Percentiles rank a stretch among this genome's conserved stretches.
These are phyloP conservation scores for Triplophysa siluroides DNA, from an alignment of 2,113 vertebrate species.

Conservation along the genomic window DNA sequence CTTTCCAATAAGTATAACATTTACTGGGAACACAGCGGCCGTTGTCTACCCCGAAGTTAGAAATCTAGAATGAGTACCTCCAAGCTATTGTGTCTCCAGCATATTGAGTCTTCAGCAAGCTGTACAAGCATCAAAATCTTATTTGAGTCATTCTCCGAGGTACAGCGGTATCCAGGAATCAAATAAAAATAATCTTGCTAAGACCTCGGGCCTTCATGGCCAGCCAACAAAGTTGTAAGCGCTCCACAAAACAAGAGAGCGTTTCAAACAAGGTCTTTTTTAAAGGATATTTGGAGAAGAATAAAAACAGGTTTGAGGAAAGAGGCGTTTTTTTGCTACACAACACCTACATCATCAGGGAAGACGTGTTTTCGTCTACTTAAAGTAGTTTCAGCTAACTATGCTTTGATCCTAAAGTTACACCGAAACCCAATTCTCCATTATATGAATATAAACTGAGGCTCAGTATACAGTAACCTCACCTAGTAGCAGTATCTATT, in stretches of 20 bases:
- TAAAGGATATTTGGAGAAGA: neutral
- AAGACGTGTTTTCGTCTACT: neutral
- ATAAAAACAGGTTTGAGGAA: neutral
- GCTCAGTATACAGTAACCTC: too few species aligned
- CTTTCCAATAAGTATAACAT: constrained; percentile 28
- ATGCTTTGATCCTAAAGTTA: too few species aligned
- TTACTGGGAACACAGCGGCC: constrained; percentile 9
- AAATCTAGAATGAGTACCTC: constrained; percentile 25
- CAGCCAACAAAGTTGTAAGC: constrained; percentile 37
- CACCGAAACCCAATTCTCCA: too few species aligned
- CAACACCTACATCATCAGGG: constrained; percentile 20
- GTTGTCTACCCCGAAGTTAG: constrained; percentile 21
- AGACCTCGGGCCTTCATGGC: constrained; percentile 23
- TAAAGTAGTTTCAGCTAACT: too few species aligned
- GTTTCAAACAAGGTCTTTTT: constrained; percentile 16
- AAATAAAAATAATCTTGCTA: constrained; percentile 37
- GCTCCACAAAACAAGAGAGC: constrained; percentile 1
- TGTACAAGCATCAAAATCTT: constrained; percentile 42
- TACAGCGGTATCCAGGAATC: constrained; percentile 36
- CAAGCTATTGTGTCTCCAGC: constrained; percentile 18
- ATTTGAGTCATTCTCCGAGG: constrained; percentile 41
- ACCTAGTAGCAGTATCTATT: too few species aligned
- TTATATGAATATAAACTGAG: too few species aligned
- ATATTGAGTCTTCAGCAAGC: constrained; percentile 27
- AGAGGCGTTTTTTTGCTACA: neutral